phyloP scores from a whole-genome alignment of 2,888 invertebrate species.

The Cerceris rybyensis region DNA sequence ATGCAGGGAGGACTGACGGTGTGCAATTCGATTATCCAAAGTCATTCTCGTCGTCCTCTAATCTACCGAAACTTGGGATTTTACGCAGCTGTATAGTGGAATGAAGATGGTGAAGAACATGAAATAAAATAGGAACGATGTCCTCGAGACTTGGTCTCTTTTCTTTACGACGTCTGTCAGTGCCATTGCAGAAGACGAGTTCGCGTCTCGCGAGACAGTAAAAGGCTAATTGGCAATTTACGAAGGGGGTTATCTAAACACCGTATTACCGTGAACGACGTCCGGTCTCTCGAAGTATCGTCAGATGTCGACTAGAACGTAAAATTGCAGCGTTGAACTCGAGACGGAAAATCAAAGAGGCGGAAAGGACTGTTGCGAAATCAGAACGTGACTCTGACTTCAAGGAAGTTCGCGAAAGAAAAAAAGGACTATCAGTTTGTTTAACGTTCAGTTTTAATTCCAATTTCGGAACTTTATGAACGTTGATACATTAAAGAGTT shows the following conservation, averaged over 20 bases:
- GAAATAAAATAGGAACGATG: conserved; percentile 35
- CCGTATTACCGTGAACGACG: conserved; percentile 33
- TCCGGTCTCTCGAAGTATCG: conserved; percentile 10
- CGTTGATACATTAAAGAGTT: too few relatives aligned
- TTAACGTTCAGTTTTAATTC: background rate
- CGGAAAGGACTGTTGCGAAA: background rate
- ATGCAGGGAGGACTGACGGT: too few relatives aligned
- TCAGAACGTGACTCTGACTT: too few relatives aligned
- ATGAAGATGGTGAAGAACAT: too few relatives aligned
- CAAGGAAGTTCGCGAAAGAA: too few relatives aligned
- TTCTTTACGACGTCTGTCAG: conserved; percentile 48
- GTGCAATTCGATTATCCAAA: too few relatives aligned
- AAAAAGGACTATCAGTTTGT: too few relatives aligned
- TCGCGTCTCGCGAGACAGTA: conserved; percentile 39
- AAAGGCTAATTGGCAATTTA: conserved; percentile 66
- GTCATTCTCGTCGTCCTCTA: too few relatives aligned
- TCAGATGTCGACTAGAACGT: conserved; percentile 1
- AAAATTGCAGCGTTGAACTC: conserved; percentile 15
- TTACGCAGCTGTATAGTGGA: too few relatives aligned
- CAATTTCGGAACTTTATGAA: background rate
- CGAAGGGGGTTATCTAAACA: conserved; percentile 49
- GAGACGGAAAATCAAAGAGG: background rate
- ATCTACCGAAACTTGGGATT: too few relatives aligned
- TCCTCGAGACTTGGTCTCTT: conserved; percentile 7
- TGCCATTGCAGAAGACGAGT: conserved; percentile 18